Base-by-base conservation (phyloP, 1,140 invertebrate genomes). In the Ladona fulva region DNA sequence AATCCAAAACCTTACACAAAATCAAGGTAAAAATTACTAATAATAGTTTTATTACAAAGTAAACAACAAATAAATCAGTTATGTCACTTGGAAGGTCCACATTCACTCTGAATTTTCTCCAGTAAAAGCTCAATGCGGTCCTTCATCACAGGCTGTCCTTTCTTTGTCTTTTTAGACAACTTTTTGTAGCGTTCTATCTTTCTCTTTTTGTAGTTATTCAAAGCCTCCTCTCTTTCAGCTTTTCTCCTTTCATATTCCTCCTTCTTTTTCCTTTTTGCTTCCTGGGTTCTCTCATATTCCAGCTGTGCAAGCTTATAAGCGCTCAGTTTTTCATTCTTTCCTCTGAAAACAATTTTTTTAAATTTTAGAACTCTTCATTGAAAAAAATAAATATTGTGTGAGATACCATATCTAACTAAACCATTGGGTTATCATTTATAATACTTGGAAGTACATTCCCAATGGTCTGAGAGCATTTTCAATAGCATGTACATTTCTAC, bases 111-210 rank as follows among this genome's bases (percentile, higher is more conserved):
- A 79, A 89, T 88, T 83, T 92, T 91, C 80, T 93, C 90, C n/a
- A 93, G 84, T 42, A 94, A 83, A 79, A 93, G 82, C 83, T 94
- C 89, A 80, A 94, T 85, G 81, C 92, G 86, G 37, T 89, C 89
- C 79, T 89, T 92, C 92, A 94, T 94, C 0, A 93, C 85, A 6
- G 92, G 92, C 82, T 94, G 93, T 12, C 93, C 93, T 83, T 89
- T 92, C 79, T 88, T 91, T 1, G 90, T 94, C 82, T 90, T 92
- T 81, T 89, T 91, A 37, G 89, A 90, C 25, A 94, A 83, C 79
- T 89, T 90, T 82, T 91, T 92, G 79, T 87, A 90, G 76, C 87
- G 89, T 44, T 90, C 86, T 14, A 88, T 84, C 82, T 91, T 93
- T 66, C 90, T 90, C 80, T 90, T 86, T 79, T 90, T 90, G 79